Conservation (phyloP, 2,797 vertebrate genomes). For the Propithecus deckenii region DNA sequence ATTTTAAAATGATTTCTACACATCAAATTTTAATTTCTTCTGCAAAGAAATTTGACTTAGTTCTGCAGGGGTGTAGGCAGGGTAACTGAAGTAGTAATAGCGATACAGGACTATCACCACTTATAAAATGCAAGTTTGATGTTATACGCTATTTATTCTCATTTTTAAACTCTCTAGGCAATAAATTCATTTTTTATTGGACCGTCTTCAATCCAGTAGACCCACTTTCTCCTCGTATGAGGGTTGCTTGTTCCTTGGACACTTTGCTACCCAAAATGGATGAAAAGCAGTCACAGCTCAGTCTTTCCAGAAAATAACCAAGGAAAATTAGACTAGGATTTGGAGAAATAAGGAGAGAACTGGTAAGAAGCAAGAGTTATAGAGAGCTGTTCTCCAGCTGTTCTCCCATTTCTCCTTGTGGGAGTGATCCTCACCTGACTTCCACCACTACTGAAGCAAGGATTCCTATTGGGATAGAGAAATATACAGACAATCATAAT, state of each 20-base stretch:
- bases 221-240: neutral
- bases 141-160: neutral
- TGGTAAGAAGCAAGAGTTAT: neutral
- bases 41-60: neutral
- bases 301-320: neutral
- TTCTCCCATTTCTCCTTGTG: neutral
- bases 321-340: neutral
- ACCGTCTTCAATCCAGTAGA: neutral
- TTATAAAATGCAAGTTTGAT: neutral
- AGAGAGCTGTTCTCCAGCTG: neutral
- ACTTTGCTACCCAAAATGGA: neutral
- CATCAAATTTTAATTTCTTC: neutral
- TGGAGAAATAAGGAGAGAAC: neutral
- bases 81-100: neutral
- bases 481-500: neutral
- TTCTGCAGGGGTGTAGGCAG: neutral
- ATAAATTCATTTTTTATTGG: neutral
- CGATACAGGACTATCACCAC: neutral
- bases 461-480: neutral
- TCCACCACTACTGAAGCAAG: neutral
- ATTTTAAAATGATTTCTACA: neutral
- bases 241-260: accelerated
- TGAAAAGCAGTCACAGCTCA: neutral
- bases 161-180: neutral
- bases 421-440: neutral